These are phyloP conservation scores for Eucriotettix oculatus DNA, from an alignment of 2,888 invertebrate genomes.

Conservation along the genomic window DNA sequence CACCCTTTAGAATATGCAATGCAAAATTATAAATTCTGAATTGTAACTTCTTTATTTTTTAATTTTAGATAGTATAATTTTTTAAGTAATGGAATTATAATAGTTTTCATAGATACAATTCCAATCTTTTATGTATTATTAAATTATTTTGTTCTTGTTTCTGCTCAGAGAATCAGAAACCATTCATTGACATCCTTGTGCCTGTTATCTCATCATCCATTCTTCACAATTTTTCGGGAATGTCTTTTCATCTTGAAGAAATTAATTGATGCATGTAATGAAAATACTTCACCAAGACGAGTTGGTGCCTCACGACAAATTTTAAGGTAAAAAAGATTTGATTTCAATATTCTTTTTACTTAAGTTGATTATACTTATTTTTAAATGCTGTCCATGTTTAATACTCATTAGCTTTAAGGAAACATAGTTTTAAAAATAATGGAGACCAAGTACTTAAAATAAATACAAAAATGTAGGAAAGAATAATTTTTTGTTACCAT, in stretches of 20 bases:
- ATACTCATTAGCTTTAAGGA: too few species aligned
- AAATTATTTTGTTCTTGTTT: constrained; percentile 3
- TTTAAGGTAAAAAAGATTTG: constrained; percentile 43
- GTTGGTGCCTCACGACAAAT: constrained; percentile 77
- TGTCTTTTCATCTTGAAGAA: constrained; percentile 90
- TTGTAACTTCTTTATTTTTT: too few species aligned
- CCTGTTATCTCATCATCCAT: constrained; percentile 96
- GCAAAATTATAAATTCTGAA: too few species aligned
- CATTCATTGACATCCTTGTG: constrained; percentile 94
- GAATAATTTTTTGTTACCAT: too few species aligned
- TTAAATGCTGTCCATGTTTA: too few species aligned
- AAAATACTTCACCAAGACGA: constrained; percentile 73
- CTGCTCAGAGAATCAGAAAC: constrained; percentile 60
- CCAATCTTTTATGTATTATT: neutral
- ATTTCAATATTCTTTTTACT: too few species aligned
- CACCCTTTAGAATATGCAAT: too few species aligned
- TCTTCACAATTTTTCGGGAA: constrained; percentile 96
- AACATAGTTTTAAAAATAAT: too few species aligned
- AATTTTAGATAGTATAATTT: too few species aligned
- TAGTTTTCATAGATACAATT: neutral
- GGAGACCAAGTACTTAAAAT: too few species aligned
- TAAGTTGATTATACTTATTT: too few species aligned
- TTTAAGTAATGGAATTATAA: neutral
- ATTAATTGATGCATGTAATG: constrained; percentile 94
- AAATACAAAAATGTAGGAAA: too few species aligned